Evolutionary conservation across 2,797 vertebrate species (phyloP).

Genomic region (Semotilus atromaculatus): DNA sequence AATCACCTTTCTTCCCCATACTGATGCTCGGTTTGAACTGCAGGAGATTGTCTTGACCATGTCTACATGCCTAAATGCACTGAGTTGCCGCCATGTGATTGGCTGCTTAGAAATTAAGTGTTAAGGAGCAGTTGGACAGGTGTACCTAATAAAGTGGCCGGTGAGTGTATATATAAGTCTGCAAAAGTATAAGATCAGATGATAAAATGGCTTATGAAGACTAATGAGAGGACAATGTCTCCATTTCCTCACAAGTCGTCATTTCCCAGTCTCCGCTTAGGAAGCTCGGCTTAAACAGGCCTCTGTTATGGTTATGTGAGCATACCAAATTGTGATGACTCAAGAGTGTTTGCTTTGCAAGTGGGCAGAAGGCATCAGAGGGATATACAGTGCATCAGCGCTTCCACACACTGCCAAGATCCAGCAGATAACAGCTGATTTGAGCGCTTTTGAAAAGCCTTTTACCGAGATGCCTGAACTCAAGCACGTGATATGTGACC

Average conservation of each 20-base stretch:
- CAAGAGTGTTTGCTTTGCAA: conserved; percentile 76
- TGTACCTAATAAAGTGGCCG: too few species aligned
- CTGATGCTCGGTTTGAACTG: too few species aligned
- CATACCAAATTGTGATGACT: conserved; percentile 68
- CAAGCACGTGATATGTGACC: conserved; percentile 63
- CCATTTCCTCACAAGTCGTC: conserved; percentile 68
- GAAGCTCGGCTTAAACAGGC: conserved; percentile 70
- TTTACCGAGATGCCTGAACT: conserved; percentile 70
- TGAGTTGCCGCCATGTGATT: too few species aligned
- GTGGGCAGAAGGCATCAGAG: conserved; percentile 65
- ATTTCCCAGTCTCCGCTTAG: conserved; percentile 66
- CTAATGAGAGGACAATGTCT: conserved; percentile 51
- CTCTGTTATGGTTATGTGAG: conserved; percentile 75
- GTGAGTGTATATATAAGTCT: not conserved
- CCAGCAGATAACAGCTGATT: conserved; percentile 71
- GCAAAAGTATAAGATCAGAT: conserved; percentile 31
- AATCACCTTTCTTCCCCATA: too few species aligned
- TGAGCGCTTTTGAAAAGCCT: conserved; percentile 65
- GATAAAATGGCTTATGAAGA: conserved; percentile 40
- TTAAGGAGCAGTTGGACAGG: too few species aligned
- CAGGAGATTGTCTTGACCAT: too few species aligned
- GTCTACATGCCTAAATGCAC: too few species aligned
- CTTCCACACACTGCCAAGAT: conserved; percentile 31
- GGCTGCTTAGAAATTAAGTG: too few species aligned
- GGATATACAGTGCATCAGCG: conserved; percentile 62